Conservation (phyloP, 1,140 invertebrate genomes). For the Caenorhabditis latens region DNA sequence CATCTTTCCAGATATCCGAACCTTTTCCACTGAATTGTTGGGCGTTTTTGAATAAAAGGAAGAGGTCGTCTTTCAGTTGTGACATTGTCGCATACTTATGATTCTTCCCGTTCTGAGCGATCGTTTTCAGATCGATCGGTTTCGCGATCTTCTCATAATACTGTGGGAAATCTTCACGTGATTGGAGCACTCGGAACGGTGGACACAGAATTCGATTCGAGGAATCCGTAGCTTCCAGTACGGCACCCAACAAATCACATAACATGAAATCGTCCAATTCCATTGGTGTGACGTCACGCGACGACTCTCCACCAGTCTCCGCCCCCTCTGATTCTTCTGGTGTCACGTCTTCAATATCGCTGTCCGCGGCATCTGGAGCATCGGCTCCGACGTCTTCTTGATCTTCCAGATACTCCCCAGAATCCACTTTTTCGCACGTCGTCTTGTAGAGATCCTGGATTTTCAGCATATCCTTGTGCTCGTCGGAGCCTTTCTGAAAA, state of each 20-base stretch:
- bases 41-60: constrained; percentile 93
- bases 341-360: constrained; percentile 1
- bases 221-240: constrained; percentile 70
- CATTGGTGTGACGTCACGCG: constrained; percentile 56
- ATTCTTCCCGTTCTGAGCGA: constrained; percentile 88
- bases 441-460: constrained; percentile 48
- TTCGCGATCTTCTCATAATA: constrained; percentile 98
- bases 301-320: constrained; percentile 36
- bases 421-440: background rate
- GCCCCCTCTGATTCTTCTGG: background rate
- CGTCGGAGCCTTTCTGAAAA: constrained; percentile 63
- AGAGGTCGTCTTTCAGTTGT: constrained; percentile 91
- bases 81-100: constrained; percentile 84
- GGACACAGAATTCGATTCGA: constrained; percentile 73
- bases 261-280: constrained; percentile 69
- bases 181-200: constrained; percentile 72
- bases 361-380: background rate
- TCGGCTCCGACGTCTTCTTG: background rate
- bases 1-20: constrained; percentile 90
- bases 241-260: constrained; percentile 66
- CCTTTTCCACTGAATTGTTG: constrained; percentile 92
- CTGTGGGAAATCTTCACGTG: constrained; percentile 87
- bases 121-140: constrained; percentile 96
- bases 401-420: constrained; percentile 16
- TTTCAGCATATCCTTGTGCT: constrained; percentile 58